These are phyloP conservation scores for Barnardius zonarius DNA, from an alignment of 2,113 vertebrate species.

Conservation along the genomic window DNA sequence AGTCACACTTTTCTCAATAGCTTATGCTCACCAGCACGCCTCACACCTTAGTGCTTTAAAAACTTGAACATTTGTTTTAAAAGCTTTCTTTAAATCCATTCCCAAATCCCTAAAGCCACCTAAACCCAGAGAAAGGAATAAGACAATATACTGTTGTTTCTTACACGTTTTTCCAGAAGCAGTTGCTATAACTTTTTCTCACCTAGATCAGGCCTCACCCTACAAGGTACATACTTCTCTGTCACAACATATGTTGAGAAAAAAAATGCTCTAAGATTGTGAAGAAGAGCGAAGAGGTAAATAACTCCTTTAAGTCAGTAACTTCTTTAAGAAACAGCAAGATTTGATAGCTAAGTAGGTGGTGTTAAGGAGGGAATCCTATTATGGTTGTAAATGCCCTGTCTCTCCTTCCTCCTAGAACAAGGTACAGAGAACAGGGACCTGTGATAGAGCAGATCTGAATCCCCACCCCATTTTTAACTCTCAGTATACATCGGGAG, in stretches of 20 bases:
- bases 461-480: neutral
- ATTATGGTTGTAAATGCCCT: rapidly evolving
- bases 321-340: neutral
- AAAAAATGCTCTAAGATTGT: neutral
- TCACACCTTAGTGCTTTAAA: neutral
- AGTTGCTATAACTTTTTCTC: neutral
- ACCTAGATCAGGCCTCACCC: neutral
- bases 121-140: neutral
- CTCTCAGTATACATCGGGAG: too few relatives aligned
- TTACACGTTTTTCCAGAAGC: neutral
- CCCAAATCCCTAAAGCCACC: neutral
- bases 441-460: neutral
- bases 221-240: neutral
- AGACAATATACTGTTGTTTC: neutral
- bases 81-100: conserved; percentile 18
- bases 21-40: neutral
- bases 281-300: neutral
- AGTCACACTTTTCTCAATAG: neutral
- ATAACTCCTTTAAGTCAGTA: neutral
- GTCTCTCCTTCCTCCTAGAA: neutral
- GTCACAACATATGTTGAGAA: neutral
- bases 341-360: neutral
- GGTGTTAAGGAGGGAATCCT: neutral
- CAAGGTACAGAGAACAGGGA: neutral
- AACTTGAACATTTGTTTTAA: neutral